Evolutionary conservation across 2,113 vertebrate species (phyloP), one percentile per base, ranked within the genome.

Genomic region (Nothoprocta perdicaria): DNA sequence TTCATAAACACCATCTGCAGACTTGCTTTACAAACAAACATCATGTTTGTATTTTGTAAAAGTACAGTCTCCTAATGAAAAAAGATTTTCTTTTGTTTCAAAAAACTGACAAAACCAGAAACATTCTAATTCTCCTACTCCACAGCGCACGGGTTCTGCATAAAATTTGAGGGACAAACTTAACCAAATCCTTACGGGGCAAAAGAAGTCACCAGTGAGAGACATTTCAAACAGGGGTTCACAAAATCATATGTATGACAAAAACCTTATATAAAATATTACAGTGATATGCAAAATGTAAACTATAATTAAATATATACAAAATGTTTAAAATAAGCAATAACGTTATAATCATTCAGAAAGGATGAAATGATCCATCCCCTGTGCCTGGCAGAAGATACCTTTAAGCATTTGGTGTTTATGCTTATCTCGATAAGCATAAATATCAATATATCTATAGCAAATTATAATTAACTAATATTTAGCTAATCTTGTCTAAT

Each of bases 1-100:
- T 79, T 85, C 89, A 74, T 58, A 58, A 94, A 67, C 76, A 79
- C 72, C 92, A 90, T 79, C 94, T 85, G 86, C 80, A 90, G 80
- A 82, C 45, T 35, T 53, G 86, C 57, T 75, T 67, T 67, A 58
- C 33, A 82, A 90, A 90, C 80, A 94, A 90, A 88, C 52, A 33
- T 26, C 24, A 71, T 52, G 63, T 52, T 71, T 73, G 4, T 57
- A 19, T 75, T 66, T 57, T 75, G 67, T 41, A 40, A 90, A 65
- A 63, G 74, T 55, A 72, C 17, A 4, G 0, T 61, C 84, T 81
- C 72, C 80, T 88, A 88, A 83, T 86, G 80, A 60, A 72, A 80
- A 80, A 79, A 82, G n/a, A 80, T 74, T 78, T 85, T 63, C 41
- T 68, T 88, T 78, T 75, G 75, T 71, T 5, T 29, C 66, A 71